Conservation (phyloP, 2,113 vertebrate genomes). For the Dromaius novaehollandiae region DNA sequence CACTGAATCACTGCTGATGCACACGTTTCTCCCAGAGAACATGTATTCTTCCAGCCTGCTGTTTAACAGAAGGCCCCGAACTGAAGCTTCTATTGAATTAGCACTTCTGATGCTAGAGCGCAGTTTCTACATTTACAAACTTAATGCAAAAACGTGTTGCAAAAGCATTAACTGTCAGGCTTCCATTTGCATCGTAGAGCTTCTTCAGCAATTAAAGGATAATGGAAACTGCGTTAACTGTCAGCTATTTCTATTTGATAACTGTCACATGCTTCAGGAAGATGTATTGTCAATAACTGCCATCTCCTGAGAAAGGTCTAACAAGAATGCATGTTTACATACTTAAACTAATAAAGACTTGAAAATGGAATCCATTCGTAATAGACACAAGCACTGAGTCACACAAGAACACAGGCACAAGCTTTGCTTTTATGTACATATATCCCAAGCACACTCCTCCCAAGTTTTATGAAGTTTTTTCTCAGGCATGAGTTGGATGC, state of each 20-base stretch:
- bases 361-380: neutral
- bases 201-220: neutral
- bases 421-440: neutral
- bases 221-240: neutral
- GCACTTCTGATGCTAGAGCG: neutral
- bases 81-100: neutral
- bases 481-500: constrained; percentile 38
- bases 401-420: neutral
- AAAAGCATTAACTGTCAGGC: neutral
- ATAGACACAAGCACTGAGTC: neutral
- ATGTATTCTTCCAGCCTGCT: rapidly evolving
- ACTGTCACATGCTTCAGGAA: neutral
- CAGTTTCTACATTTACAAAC: neutral
- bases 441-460: rapidly evolving
- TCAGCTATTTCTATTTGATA: neutral
- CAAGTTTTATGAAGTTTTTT: constrained; percentile 12
- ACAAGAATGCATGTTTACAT: neutral
- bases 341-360: neutral
- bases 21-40: neutral
- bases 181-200: neutral
- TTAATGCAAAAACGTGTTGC: neutral
- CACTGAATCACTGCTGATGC: neutral
- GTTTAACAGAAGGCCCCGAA: neutral
- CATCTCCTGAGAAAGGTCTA: constrained; percentile 21
- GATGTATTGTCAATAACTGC: constrained; percentile 14